Conservation (phyloP, 2,888 invertebrate genomes). For the Platycheirus rosarum region DNA sequence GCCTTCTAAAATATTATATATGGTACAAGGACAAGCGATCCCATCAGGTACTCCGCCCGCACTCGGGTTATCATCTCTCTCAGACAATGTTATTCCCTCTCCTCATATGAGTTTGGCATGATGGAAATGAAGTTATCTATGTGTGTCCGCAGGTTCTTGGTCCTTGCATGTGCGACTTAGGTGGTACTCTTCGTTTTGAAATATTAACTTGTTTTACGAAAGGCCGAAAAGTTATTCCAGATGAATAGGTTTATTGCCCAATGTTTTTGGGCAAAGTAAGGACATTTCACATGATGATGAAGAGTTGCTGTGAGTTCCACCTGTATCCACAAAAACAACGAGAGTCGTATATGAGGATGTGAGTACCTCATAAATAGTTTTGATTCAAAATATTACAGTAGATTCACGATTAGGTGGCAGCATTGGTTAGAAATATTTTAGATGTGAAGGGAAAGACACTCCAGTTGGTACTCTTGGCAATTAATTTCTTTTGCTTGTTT, state of each 20-base stretch:
- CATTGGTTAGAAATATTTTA: too few species aligned
- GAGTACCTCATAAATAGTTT: neutral
- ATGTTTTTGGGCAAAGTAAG: slow-evolving; percentile 58
- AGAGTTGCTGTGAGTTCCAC: slow-evolving; percentile 22
- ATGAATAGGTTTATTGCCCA: slow-evolving; percentile 67
- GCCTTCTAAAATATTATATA: too few species aligned
- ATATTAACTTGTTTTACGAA: slow-evolving; percentile 68
- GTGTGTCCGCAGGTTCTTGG: slow-evolving; percentile 5
- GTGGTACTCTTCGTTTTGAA: slow-evolving; percentile 56
- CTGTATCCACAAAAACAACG: neutral
- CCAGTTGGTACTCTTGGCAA: too few species aligned
- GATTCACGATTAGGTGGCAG: neutral
- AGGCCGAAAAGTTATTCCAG: slow-evolving; percentile 68
- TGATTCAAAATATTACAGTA: slow-evolving; percentile 16
- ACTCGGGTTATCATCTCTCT: slow-evolving; percentile 9
- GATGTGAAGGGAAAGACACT: too few species aligned
- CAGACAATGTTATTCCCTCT: slow-evolving; percentile 11
- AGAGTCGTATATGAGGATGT: too few species aligned
- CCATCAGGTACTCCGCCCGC: neutral
- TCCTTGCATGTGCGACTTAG: slow-evolving; percentile 23
- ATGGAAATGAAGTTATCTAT: slow-evolving; percentile 61
- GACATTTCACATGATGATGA: slow-evolving; percentile 68
- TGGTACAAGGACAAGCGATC: too few species aligned
- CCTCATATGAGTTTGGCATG: slow-evolving; percentile 28
- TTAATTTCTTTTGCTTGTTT: too few species aligned